Evolutionary conservation across 2,113 vertebrate genomes (phyloP), one percentile per base, ranked within the genome.

Genomic region (Ceratotherium simum): DNA sequence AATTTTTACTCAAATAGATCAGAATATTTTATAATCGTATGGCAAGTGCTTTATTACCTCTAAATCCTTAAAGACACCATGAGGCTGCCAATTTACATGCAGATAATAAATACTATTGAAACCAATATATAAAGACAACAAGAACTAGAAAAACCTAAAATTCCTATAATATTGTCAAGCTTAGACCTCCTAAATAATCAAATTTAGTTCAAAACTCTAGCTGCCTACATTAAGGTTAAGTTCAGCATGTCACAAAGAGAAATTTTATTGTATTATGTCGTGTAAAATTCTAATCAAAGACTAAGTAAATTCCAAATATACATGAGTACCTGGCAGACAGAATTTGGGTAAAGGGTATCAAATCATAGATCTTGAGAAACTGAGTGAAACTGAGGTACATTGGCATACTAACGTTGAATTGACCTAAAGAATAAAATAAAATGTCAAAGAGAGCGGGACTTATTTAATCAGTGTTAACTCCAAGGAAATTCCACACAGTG

Each of bases 401-500:
- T 58, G 87, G 87, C 25, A 96, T 48, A 69, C 73, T 81, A 95
- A 70, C 56, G 91, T 17, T 73, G 78, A 62, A 78, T 78, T 97
- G 42, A 96, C 73, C 64, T 31, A 39, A 65, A 87, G 18, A 14
- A 56, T 96, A 73, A 80, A 91, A 76, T 87, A 75, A 96, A 96
- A 97, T 91, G 60, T 96, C 96, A 97, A 96, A 92, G 51, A 67
- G 29, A 97, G 62, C 1, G 56, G 88, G 18, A 94, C 39, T 92
- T 20, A 79, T 91, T 98, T 97, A 97, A 97, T 95, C 64, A 58
- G 58, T 67, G 4, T 86, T 81, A 91, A 96, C 18, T 13, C 95
- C 79, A 94, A 85, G 96, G 94, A 97, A 98, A 97, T 97, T 96
- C n/a, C 81, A 96, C 67, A 20, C 13, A 81, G 4, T 12, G 7